Evolutionary conservation across 2,797 vertebrate genomes (phyloP).

Genomic region (Coregonus ussuriensis): DNA sequence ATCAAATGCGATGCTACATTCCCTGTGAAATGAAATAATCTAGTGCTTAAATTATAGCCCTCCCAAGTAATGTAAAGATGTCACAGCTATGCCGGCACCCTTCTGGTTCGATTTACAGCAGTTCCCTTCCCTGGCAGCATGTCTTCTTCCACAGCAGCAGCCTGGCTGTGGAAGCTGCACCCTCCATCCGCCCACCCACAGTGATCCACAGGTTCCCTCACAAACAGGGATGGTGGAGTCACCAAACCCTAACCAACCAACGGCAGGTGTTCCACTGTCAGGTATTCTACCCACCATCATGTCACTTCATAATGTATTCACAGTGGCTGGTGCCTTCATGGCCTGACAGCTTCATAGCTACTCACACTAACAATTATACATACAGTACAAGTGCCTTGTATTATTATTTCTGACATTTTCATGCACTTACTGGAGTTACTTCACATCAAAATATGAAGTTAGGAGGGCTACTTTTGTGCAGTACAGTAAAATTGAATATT

Average conservation of each 20-base stretch:
- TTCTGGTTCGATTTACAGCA: conserved; percentile 12
- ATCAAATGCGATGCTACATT: neutral
- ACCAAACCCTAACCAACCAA: conserved; percentile 10
- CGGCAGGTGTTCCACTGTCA: neutral
- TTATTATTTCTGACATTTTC: neutral
- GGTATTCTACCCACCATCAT: neutral
- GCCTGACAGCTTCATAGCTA: neutral
- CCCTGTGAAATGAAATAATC: conserved; percentile 4
- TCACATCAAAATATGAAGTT: neutral
- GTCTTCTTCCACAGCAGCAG: conserved; percentile 14
- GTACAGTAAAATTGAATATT: neutral
- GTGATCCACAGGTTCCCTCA: conserved; percentile 19
- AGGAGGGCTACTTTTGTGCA: neutral
- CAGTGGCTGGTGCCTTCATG: neutral
- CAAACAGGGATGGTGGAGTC: no score
- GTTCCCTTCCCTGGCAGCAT: conserved; percentile 31
- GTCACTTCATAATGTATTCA: neutral
- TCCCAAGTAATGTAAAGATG: neutral
- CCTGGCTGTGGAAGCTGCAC: conserved; percentile 20
- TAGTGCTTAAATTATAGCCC: neutral
- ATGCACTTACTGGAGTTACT: neutral
- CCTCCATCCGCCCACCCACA: conserved; percentile 22
- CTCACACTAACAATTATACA: neutral
- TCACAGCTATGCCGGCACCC: conserved; percentile 2
- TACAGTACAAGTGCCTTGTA: neutral